These are phyloP conservation scores for Ondatra zibethicus DNA, from an alignment of 2,113 vertebrate species.

Conservation along the genomic window DNA sequence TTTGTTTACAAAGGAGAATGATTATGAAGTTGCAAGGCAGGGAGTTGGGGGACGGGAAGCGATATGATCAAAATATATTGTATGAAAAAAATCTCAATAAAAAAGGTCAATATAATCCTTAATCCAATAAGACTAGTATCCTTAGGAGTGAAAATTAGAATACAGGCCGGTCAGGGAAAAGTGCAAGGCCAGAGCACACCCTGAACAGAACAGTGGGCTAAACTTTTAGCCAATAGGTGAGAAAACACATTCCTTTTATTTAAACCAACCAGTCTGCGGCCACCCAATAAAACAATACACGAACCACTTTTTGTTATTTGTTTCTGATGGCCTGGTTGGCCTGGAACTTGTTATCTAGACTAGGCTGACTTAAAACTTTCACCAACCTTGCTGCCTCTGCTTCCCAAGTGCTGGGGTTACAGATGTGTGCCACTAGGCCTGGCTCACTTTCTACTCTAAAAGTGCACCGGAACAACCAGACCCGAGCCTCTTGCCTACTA, in stretches of 20 bases:
- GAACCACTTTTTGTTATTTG: not conserved
- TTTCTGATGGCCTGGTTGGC: not conserved
- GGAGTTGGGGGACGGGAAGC: not conserved
- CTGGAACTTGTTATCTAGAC: not conserved
- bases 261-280: not conserved
- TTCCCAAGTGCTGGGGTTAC: not conserved
- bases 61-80: not conserved
- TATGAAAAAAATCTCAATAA: not conserved
- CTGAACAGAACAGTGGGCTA: not conserved
- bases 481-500: not conserved
- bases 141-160: not conserved
- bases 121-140: not conserved
- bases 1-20: not conserved
- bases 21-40: not conserved
- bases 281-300: not conserved
- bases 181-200: not conserved
- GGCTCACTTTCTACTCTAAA: conserved; percentile 6
- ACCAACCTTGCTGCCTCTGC: not conserved
- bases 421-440: not conserved
- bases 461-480: not conserved
- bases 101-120: not conserved
- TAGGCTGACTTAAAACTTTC: not conserved
- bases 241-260: not conserved
- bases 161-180: not conserved
- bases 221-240: not conserved